A percentile compares a stretch with the other conserved stretches of the same genome.
phyloP scores from a whole-genome alignment of 2,888 invertebrate genomes.

The Amiota communis region DNA sequence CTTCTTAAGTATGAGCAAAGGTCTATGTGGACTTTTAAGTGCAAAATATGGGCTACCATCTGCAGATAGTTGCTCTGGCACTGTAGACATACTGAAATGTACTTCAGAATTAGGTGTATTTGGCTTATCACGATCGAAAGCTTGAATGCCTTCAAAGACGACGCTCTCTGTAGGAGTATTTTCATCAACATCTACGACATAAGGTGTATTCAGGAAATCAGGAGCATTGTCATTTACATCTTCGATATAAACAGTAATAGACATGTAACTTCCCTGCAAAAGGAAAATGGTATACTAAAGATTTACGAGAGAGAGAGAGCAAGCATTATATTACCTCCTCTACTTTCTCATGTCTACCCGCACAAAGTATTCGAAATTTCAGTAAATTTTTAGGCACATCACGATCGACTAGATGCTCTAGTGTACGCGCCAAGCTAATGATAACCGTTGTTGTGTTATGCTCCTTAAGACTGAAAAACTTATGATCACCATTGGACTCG shows the following conservation, averaged over 20 bases:
- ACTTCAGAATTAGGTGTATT: conserved; percentile 91
- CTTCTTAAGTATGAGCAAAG: conserved; percentile 82
- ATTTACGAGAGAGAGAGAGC: not conserved
- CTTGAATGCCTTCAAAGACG: conserved; percentile 86
- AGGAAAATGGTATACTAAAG: not conserved
- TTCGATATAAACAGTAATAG: conserved; percentile 90
- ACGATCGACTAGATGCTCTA: conserved; percentile 87
- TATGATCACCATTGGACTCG: conserved; percentile 70
- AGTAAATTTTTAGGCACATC: conserved; percentile 86
- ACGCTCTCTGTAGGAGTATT: conserved; percentile 84
- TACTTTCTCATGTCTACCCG: conserved; percentile 66
- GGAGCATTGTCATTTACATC: conserved; percentile 91
- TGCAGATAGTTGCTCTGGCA: conserved; percentile 63
- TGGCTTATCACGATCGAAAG: conserved; percentile 88
- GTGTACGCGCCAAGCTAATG: conserved; percentile 82
- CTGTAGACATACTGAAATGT: conserved; percentile 85
- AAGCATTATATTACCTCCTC: conserved; percentile 64
- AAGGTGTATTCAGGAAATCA: conserved; percentile 84
- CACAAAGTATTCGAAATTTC: conserved; percentile 85
- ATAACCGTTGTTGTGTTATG: conserved; percentile 85
- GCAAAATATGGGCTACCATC: conserved; percentile 77
- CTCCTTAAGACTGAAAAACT: conserved; percentile 75
- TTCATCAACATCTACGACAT: conserved; percentile 85
- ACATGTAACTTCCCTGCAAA: conserved; percentile 84
- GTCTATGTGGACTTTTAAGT: conserved; percentile 85